A percentile compares a stretch with the other conserved stretches of the same genome.
These are phyloP conservation scores for Onychostoma macrolepis DNA, from an alignment of 2,113 vertebrate genomes.

Conservation along the genomic window DNA sequence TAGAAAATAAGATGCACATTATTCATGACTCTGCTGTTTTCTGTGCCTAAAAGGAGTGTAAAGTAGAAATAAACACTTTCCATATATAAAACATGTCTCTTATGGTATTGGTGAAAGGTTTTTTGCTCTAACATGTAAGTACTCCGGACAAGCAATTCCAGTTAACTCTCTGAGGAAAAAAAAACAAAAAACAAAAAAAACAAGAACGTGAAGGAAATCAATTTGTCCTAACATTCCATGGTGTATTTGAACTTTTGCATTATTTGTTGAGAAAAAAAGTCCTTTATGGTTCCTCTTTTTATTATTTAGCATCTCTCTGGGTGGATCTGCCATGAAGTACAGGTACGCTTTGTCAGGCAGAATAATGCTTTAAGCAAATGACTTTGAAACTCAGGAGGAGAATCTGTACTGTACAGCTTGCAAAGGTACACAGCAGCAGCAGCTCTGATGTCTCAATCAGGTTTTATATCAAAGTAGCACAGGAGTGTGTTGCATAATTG, in stretches of 20 bases:
- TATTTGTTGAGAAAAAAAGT: conserved; percentile 33
- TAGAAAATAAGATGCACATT: conserved; percentile 43
- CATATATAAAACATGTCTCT: conserved; percentile 11
- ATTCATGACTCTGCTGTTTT: conserved; percentile 48
- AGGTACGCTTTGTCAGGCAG: conserved; percentile 34
- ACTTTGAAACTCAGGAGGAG: conserved; percentile 18
- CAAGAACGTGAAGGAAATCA: conserved; percentile 22
- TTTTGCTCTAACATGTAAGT: conserved; percentile 37
- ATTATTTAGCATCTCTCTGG: conserved; percentile 41
- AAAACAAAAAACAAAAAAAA: too few relatives aligned
- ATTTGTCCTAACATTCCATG: conserved; percentile 16
- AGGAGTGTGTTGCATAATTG: conserved; percentile 9
- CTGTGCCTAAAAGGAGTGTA: conserved; percentile 25
- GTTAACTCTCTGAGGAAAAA: background rate
- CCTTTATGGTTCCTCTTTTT: conserved; percentile 9
- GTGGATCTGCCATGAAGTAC: conserved; percentile 26
- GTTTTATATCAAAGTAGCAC: conserved; percentile 1
- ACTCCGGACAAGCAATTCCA: conserved; percentile 48
- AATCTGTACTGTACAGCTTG: background rate
- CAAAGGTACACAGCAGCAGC: background rate
- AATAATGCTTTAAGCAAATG: conserved; percentile 44
- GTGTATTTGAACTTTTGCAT: background rate
- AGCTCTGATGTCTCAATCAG: conserved; percentile 32
- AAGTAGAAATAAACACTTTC: conserved; percentile 40
- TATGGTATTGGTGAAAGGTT: conserved; percentile 7